These are phyloP conservation scores for Brachionus angularis DNA, from an alignment of 1,140 invertebrate species.

Conservation along the genomic window DNA sequence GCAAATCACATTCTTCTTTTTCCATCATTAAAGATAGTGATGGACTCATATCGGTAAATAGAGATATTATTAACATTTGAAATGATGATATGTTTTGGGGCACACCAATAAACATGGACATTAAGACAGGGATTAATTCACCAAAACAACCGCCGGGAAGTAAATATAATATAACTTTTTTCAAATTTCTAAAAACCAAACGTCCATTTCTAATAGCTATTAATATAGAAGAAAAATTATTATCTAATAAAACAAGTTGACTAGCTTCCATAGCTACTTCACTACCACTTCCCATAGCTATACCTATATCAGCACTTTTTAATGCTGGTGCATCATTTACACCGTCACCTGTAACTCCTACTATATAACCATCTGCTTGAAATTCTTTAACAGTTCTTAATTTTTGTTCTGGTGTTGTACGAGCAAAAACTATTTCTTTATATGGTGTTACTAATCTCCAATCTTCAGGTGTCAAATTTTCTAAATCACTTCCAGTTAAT, in stretches of 20 bases:
- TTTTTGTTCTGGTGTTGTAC: constrained; percentile 93
- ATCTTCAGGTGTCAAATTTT: constrained; percentile 75
- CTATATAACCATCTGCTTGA: constrained; percentile 82
- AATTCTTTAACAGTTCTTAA: constrained; percentile 90
- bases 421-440: constrained; percentile 86
- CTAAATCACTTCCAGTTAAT: constrained; percentile 75
- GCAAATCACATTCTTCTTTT: constrained; percentile 16
- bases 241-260: constrained; percentile 97
- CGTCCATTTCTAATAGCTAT: constrained; percentile 67
- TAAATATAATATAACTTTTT: constrained; percentile 23
- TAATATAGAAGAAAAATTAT: constrained; percentile 98
- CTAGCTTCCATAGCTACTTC: constrained; percentile 99
- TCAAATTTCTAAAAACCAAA: constrained; percentile 2
- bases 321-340: constrained; percentile 97
- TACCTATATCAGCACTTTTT: constrained; percentile 95
- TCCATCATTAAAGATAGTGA: constrained; percentile 36
- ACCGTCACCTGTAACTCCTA: constrained; percentile 98
- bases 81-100: constrained; percentile 23
- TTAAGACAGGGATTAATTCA: not conserved
- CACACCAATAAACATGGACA: constrained; percentile 18
- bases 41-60: constrained; percentile 17
- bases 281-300: constrained; percentile 98
- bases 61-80: not conserved
- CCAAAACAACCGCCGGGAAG: constrained; percentile 10
- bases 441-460: constrained; percentile 74